These are phyloP conservation scores for Melanotus villosus DNA, from an alignment of 2,888 invertebrate species.

Conservation along the genomic window DNA sequence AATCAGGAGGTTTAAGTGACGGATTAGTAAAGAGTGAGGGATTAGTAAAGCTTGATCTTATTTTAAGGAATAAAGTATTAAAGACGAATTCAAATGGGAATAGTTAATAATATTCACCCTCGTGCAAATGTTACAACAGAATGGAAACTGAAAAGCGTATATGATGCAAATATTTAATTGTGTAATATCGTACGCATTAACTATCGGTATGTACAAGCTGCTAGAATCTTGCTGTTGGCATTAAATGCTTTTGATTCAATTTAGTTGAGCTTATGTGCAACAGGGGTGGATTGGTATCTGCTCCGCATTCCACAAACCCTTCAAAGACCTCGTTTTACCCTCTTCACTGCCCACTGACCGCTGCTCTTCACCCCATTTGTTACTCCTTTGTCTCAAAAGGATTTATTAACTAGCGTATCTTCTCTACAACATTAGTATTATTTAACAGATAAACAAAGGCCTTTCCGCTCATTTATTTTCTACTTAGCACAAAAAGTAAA, in stretches of 20 bases:
- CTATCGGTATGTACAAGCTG: constrained; percentile 56
- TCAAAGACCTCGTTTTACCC: constrained; percentile 47
- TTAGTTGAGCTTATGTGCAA: constrained; percentile 62
- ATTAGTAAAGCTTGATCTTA: no score
- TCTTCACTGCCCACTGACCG: constrained; percentile 51
- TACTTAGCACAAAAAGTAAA: no score
- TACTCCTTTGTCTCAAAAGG: constrained; percentile 48
- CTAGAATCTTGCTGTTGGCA: constrained; percentile 60
- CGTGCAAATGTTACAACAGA: no score
- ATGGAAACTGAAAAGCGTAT: constrained; percentile 7
- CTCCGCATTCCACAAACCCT: constrained; percentile 46
- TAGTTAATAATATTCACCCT: no score
- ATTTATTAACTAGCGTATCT: constrained; percentile 45
- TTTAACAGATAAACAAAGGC: constrained; percentile 32
- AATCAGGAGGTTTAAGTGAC: no score
- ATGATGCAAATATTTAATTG: constrained; percentile 58
- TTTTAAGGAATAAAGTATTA: no score
- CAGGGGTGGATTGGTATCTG: constrained; percentile 56
- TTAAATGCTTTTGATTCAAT: constrained; percentile 65
- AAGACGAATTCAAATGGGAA: no score
- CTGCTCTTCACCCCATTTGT: constrained; percentile 52
- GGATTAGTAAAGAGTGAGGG: no score
- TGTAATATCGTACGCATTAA: constrained; percentile 61
- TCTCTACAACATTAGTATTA: constrained; percentile 36
- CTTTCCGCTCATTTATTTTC: no score